A percentile compares a stretch with the other conserved stretches of the same genome.
phyloP scores from a whole-genome alignment of 2,113 vertebrate species.

The Xyrauchen texanus region DNA sequence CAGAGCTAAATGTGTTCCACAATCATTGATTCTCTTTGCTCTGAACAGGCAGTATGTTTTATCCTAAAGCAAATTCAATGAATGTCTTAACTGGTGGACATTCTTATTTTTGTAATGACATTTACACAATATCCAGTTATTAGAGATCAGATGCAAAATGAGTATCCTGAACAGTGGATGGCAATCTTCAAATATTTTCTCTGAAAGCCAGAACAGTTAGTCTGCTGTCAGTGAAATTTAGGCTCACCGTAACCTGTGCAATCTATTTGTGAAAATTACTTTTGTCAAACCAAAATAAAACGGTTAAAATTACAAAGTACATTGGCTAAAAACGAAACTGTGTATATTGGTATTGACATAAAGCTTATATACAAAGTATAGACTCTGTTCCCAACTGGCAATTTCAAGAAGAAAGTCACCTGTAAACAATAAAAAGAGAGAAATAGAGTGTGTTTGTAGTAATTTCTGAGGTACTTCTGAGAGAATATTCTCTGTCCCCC shows the following conservation, averaged over 20 bases:
- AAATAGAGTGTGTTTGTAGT: conserved; percentile 54
- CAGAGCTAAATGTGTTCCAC: not conserved
- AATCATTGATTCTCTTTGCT: conserved; percentile 13
- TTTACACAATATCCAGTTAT: conserved; percentile 49
- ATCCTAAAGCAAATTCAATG: not conserved
- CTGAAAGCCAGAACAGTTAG: not conserved
- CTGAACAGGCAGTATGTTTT: conserved; percentile 15
- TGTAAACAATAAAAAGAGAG: conserved; percentile 72
- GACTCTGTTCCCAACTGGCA: conserved; percentile 67
- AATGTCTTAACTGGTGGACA: not conserved
- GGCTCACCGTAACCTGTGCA: not conserved
- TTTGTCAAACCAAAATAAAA: not conserved
- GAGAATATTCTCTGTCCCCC: conserved; percentile 59
- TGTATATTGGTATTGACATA: conserved; percentile 32
- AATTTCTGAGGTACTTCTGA: conserved; percentile 76
- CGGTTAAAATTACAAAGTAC: conserved; percentile 11
- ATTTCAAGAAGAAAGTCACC: conserved; percentile 61
- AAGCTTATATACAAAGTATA: conserved; percentile 63
- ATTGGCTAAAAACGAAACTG: conserved; percentile 28
- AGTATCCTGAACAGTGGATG: not conserved
- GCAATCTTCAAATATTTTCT: not conserved
- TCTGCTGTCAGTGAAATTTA: not conserved
- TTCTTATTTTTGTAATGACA: conserved; percentile 20
- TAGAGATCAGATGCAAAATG: not conserved
- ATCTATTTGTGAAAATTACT: not conserved